phyloP scores from a whole-genome alignment of 2,113 vertebrate species.

The Platichthys stellatus region DNA sequence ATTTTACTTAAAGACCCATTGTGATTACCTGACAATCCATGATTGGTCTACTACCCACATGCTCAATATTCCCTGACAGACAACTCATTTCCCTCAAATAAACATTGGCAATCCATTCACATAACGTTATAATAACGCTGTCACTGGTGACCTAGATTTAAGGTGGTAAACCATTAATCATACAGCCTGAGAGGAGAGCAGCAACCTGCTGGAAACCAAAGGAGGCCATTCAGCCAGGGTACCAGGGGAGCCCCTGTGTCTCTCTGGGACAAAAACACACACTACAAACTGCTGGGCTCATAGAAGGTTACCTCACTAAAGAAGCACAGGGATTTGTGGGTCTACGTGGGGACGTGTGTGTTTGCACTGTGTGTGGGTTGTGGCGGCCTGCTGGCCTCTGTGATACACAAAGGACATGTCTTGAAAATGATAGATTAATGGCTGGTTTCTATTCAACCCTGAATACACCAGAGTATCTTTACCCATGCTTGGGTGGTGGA shows the following conservation, averaged over 20 bases:
- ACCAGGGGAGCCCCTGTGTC: slow-evolving; percentile 48
- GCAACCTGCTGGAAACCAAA: slow-evolving; percentile 78
- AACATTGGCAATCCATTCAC: slow-evolving; percentile 56
- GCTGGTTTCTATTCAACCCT: slow-evolving; percentile 49
- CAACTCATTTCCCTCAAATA: slow-evolving; percentile 48
- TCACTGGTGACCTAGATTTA: slow-evolving; percentile 76
- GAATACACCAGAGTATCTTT: slow-evolving; percentile 44
- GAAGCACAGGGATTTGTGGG: slow-evolving; percentile 44
- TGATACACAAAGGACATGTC: slow-evolving; percentile 59
- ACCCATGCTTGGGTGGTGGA: slow-evolving; percentile 22
- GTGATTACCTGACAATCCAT: slow-evolving; percentile 29
- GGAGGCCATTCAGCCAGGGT: slow-evolving; percentile 50
- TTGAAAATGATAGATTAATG: slow-evolving; percentile 75
- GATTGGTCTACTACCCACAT: slow-evolving; percentile 23
- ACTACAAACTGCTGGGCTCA: slow-evolving; percentile 50
- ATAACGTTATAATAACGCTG: slow-evolving; percentile 70
- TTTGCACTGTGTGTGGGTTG: slow-evolving; percentile 23
- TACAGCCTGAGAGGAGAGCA: slow-evolving; percentile 57
- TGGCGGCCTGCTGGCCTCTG: slow-evolving; percentile 40
- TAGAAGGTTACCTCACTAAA: slow-evolving; percentile 50
- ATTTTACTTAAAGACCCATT: slow-evolving; percentile 20
- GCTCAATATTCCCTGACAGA: slow-evolving; percentile 33
- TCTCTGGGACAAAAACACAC: slow-evolving; percentile 56
- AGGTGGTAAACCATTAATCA: slow-evolving; percentile 80
- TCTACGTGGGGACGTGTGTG: slow-evolving; percentile 26